Conservation (phyloP, 2,113 vertebrate species). For the Acrocephalus kingi region DNA sequence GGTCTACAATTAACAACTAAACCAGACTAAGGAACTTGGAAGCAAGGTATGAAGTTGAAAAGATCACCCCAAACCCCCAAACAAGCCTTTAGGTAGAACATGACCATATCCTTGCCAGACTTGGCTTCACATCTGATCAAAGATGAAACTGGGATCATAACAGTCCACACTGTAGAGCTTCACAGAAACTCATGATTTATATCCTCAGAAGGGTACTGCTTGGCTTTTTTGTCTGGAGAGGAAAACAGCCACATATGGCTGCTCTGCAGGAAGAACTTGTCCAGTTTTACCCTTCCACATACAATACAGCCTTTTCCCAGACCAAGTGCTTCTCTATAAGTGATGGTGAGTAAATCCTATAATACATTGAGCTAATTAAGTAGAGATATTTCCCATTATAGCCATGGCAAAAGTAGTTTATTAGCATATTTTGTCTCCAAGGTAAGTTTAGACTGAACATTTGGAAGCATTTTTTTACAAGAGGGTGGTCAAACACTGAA, state of each 20-base stretch:
- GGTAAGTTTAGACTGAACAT: background rate
- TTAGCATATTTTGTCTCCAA: background rate
- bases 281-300: background rate
- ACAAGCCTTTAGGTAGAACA: background rate
- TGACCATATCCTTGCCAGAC: background rate
- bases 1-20: background rate
- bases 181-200: background rate
- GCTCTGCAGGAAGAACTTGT: background rate
- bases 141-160: background rate
- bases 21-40: background rate
- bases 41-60: background rate
- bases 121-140: background rate
- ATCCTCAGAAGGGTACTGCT: background rate
- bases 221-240: background rate
- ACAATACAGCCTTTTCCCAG: background rate
- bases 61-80: fast-evolving
- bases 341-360: background rate
- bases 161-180: background rate
- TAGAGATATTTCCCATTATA: background rate
- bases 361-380: background rate
- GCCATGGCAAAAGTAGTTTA: background rate
- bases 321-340: background rate
- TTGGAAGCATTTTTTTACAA: background rate
- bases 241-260: background rate
- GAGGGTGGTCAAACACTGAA: background rate